Conservation (phyloP, 2,888 invertebrate species). For the Steinernema scapterisci region DNA sequence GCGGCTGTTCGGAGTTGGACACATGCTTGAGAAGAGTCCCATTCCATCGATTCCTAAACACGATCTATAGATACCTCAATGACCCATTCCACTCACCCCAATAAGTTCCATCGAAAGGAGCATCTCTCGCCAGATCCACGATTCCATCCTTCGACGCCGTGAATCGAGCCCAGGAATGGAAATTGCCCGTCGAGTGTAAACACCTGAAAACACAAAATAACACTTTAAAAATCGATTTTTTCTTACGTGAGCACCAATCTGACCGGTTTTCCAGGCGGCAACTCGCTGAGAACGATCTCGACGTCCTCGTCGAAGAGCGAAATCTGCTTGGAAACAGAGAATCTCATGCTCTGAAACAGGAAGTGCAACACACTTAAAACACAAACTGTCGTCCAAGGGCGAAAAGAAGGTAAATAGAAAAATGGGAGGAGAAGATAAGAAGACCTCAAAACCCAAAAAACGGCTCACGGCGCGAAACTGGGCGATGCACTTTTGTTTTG, state of each 20-base stretch:
- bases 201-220: neutral
- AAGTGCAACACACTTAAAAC: too few relatives aligned
- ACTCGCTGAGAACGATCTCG: neutral
- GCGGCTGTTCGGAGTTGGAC: neutral
- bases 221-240: neutral
- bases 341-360: neutral
- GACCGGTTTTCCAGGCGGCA: neutral
- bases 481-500: too few relatives aligned
- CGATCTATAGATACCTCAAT: neutral
- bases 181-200: neutral
- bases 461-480: too few relatives aligned
- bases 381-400: too few relatives aligned
- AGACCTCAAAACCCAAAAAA: too few relatives aligned
- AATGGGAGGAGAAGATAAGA: neutral
- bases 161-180: constrained; percentile 3
- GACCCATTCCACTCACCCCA: neutral
- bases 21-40: constrained; percentile 18
- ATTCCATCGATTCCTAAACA: neutral
- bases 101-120: neutral
- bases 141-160: neutral
- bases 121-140: neutral
- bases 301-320: constrained; percentile 20
- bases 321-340: neutral
- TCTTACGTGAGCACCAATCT: neutral
- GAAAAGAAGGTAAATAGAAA: neutral